These are phyloP conservation scores for Parambassis ranga DNA, from an alignment of 2,797 vertebrate genomes.

Conservation along the genomic window DNA sequence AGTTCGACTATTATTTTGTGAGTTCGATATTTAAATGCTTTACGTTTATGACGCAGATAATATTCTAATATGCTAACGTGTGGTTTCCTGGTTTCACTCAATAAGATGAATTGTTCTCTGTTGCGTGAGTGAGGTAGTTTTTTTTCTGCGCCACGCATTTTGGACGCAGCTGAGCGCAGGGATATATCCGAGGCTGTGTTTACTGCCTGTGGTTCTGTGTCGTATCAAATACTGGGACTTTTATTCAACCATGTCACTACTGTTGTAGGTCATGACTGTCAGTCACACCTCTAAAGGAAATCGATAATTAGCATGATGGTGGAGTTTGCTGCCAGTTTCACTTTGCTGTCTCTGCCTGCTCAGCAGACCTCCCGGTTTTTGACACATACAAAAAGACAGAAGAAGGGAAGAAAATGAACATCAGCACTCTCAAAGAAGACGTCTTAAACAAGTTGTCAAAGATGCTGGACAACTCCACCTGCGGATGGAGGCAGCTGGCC, in stretches of 20 bases:
- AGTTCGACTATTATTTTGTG: not conserved
- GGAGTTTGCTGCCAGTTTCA: not conserved
- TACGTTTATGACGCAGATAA: slow-evolving; percentile 17
- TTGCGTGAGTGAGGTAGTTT: not conserved
- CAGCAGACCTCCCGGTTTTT: not conserved
- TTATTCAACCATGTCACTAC: not conserved
- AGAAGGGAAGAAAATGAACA: slow-evolving; percentile 69
- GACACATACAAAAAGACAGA: slow-evolving; percentile 18
- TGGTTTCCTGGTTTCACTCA: not conserved
- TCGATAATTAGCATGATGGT: too few relatives aligned
- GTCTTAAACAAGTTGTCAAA: slow-evolving; percentile 70
- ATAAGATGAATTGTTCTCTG: too few relatives aligned
- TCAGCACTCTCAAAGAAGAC: slow-evolving; percentile 65
- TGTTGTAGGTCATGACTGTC: not conserved
- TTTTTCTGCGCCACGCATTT: not conserved
- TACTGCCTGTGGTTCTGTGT: not conserved
- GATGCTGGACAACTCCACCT: slow-evolving; percentile 80
- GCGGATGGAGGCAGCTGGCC: slow-evolving; percentile 86
- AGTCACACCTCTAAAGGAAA: not conserved
- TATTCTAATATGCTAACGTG: too few relatives aligned
- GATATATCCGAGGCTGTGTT: slow-evolving; percentile 2
- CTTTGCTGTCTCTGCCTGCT: not conserved
- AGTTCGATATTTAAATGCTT: not conserved
- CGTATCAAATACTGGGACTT: not conserved
- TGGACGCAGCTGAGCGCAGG: too few relatives aligned